Conservation (phyloP, 2,113 vertebrate species). For the Eclectus roratus region DNA sequence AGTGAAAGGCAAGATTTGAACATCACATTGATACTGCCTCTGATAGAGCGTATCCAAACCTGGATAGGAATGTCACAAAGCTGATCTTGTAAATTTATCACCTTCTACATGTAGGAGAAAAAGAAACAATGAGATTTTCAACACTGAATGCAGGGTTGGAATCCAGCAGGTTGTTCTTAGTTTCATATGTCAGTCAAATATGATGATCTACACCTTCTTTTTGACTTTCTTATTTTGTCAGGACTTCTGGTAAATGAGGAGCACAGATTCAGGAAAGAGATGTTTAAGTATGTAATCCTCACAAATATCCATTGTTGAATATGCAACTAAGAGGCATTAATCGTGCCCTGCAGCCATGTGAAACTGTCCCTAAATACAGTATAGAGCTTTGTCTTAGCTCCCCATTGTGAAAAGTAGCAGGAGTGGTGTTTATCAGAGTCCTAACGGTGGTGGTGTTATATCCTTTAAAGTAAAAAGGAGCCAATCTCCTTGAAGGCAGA, state of each 20-base stretch:
- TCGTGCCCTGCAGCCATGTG: not conserved
- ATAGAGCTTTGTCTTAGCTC: not conserved
- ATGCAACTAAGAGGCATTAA: not conserved
- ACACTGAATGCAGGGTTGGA: not conserved
- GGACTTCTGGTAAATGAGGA: not conserved
- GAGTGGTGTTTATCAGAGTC: not conserved
- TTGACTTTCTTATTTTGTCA: not conserved
- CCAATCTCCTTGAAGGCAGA: not conserved
- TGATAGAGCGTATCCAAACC: not conserved
- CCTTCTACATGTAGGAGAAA: not conserved
- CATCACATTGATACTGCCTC: not conserved
- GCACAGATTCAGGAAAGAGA: not conserved
- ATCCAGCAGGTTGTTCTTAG: not conserved
- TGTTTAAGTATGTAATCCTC: not conserved
- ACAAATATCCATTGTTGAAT: not conserved
- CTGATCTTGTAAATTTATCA: not conserved
- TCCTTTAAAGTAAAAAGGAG: not conserved
- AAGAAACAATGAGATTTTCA: not conserved
- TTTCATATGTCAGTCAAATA: not conserved
- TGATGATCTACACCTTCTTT: not conserved
- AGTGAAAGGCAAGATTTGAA: not conserved
- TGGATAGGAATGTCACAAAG: not conserved
- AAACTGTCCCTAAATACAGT: not conserved
- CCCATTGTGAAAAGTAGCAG: not conserved
- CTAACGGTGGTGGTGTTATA: not conserved